These are phyloP conservation scores for Tiliqua scincoides DNA, from an alignment of 2,113 vertebrate genomes.

Conservation along the genomic window DNA sequence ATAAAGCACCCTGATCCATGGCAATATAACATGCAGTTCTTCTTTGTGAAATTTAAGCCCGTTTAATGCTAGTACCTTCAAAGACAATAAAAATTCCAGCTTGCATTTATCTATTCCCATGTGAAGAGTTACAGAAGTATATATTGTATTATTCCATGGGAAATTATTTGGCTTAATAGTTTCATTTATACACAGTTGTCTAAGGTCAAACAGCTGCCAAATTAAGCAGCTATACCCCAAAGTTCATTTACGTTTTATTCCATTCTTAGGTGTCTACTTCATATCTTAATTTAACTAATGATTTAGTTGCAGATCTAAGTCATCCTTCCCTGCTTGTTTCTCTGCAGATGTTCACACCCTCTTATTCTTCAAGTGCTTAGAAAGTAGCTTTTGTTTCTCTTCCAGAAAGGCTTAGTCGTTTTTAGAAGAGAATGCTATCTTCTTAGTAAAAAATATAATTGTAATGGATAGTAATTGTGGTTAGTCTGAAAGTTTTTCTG, in stretches of 20 bases:
- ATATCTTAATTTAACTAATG: constrained; percentile 70
- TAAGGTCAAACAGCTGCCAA: constrained; percentile 82
- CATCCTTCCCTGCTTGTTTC: constrained; percentile 53
- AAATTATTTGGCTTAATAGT: constrained; percentile 76
- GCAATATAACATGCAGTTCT: constrained; percentile 69
- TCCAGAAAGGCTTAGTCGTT: constrained; percentile 23
- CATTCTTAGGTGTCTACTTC: constrained; percentile 68
- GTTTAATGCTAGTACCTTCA: constrained; percentile 76
- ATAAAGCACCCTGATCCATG: constrained; percentile 76
- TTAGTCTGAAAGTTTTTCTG: not conserved
- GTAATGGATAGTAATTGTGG: not conserved
- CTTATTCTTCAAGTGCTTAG: constrained; percentile 51
- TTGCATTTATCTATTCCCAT: constrained; percentile 78
- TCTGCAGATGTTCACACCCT: constrained; percentile 58
- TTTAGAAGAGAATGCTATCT: not conserved
- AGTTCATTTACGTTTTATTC: constrained; percentile 78
- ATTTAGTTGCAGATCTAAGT: constrained; percentile 63
- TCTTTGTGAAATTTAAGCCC: constrained; percentile 76
- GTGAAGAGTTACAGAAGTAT: constrained; percentile 74
- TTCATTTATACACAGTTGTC: constrained; percentile 78
- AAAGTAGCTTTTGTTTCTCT: constrained; percentile 46
- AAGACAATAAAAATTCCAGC: constrained; percentile 80
- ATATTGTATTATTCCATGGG: constrained; percentile 80
- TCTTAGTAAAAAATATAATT: not conserved
- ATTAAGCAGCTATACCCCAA: constrained; percentile 76